These are phyloP conservation scores for Calliphora vicina DNA, from an alignment of 1,140 invertebrate species.

Conservation along the genomic window DNA sequence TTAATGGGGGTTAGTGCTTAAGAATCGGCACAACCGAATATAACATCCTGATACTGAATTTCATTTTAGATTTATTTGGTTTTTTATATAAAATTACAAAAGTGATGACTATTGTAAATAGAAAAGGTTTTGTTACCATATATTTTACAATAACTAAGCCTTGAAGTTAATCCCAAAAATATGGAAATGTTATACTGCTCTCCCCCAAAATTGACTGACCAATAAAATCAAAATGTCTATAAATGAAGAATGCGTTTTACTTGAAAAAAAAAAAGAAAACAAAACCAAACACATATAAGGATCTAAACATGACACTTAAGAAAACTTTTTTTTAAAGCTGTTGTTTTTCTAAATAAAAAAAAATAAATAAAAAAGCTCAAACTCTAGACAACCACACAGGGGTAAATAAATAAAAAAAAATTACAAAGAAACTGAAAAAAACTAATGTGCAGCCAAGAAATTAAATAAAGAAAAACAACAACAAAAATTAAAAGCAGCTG, in stretches of 20 bases:
- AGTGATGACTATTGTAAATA: no score
- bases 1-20: no score
- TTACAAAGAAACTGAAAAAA: not conserved
- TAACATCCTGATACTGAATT: no score
- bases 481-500: constrained; percentile 1
- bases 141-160: no score
- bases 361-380: not conserved
- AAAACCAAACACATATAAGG: not conserved
- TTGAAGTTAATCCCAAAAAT: no score
- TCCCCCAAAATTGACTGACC: not conserved
- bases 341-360: not conserved
- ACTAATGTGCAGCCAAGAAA: not conserved
- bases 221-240: not conserved
- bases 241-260: not conserved
- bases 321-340: not conserved
- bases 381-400: not conserved
- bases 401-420: not conserved
- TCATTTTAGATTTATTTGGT: no score
- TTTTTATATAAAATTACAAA: no score
- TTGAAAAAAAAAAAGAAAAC: not conserved
- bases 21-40: no score
- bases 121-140: no score
- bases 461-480: not conserved
- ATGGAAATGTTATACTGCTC: not conserved
- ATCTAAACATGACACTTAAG: constrained; percentile 9